phyloP scores from a whole-genome alignment of 2,113 vertebrate genomes.

The Jacana jacana region DNA sequence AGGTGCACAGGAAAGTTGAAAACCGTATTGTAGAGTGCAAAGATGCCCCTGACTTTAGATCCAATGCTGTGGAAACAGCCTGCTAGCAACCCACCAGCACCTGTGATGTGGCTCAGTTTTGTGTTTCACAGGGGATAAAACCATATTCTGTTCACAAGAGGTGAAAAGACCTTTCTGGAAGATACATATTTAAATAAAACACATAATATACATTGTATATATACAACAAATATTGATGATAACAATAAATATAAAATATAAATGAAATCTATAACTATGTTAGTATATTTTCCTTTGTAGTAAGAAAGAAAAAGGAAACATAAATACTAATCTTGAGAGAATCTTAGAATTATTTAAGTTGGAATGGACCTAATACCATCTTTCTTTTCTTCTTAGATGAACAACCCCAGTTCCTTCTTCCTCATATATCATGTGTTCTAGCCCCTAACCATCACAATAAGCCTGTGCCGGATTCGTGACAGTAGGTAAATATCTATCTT shows the following conservation, averaged over 20 bases:
- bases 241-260: background rate
- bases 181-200: background rate
- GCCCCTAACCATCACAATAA: background rate
- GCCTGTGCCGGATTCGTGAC: fast-evolving
- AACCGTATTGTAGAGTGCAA: background rate
- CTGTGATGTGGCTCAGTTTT: background rate
- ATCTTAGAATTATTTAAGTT: background rate
- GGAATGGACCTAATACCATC: background rate
- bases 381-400: background rate
- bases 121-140: background rate
- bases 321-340: background rate
- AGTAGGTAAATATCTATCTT: background rate
- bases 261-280: background rate
- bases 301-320: background rate
- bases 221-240: background rate
- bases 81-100: background rate
- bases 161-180: background rate
- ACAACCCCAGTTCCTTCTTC: background rate
- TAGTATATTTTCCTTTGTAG: background rate
- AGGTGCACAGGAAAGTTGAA: background rate
- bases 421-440: background rate
- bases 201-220: background rate
- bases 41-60: background rate
- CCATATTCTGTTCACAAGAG: background rate
- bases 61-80: background rate